Conservation (phyloP, 2,113 vertebrate species). For the Archilochus colubris region DNA sequence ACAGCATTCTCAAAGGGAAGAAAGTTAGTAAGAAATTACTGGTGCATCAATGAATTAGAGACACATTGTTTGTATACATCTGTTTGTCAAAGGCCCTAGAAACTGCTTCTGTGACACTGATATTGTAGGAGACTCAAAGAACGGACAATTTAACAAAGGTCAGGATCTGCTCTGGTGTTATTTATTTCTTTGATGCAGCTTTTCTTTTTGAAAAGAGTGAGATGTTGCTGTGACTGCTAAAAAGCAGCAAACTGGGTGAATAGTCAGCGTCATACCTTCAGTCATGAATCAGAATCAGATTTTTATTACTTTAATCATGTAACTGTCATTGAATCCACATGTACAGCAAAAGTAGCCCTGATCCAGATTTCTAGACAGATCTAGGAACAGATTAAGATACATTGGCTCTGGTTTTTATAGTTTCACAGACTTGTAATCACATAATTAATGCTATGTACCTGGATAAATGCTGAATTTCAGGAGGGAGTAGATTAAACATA, state of each 20-base stretch:
- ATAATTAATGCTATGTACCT: neutral
- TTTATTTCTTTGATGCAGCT: neutral
- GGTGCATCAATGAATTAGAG: neutral
- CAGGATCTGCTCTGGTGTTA: neutral
- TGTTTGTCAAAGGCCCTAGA: neutral
- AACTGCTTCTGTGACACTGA: neutral
- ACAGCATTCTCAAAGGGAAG: neutral
- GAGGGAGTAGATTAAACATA: neutral
- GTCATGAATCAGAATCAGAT: neutral
- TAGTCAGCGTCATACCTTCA: neutral
- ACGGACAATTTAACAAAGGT: neutral
- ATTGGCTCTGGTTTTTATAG: neutral
- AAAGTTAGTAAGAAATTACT: neutral
- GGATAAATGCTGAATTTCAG: neutral
- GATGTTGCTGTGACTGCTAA: neutral
- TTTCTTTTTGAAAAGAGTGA: neutral
- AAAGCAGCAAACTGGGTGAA: neutral
- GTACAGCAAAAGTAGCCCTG: neutral
- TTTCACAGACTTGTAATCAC: neutral
- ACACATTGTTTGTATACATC: neutral
- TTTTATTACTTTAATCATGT: neutral
- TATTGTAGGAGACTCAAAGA: neutral
- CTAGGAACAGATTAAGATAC: neutral
- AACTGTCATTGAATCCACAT: neutral
- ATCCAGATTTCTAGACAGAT: neutral